These are phyloP conservation scores for Scalopus aquaticus DNA, from an alignment of 2,113 vertebrate species.

Conservation along the genomic window DNA sequence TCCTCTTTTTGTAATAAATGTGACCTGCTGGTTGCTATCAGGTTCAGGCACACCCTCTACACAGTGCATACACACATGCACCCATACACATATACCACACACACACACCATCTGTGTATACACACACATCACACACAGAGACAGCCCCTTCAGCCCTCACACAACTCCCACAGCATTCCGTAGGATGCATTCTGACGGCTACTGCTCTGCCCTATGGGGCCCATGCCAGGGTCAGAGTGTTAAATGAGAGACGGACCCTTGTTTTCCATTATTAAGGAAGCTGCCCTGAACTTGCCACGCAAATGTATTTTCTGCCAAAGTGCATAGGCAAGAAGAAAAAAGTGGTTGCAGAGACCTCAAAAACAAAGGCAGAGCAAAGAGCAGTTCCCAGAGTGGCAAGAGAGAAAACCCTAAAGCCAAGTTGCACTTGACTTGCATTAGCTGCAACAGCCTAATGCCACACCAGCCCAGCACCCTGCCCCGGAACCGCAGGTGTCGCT, in stretches of 20 bases:
- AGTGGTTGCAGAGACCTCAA: neutral
- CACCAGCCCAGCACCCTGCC: neutral
- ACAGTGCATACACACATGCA: rapidly evolving
- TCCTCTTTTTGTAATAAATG: neutral
- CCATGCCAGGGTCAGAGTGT: neutral
- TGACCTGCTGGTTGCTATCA: neutral
- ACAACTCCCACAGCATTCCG: neutral
- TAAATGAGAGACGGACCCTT: neutral
- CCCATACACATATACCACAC: no score
- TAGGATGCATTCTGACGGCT: no score
- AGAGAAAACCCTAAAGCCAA: neutral
- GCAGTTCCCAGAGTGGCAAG: neutral
- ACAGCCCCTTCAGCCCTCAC: neutral
- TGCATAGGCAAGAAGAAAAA: neutral
- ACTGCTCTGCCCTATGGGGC: neutral
- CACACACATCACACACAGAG: no score
- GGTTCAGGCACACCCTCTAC: neutral
- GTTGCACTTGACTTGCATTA: neutral
- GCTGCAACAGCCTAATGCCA: neutral
- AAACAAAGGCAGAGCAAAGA: neutral
- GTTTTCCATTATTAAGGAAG: neutral
- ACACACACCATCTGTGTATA: neutral
- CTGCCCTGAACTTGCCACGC: neutral
- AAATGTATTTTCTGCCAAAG: neutral
- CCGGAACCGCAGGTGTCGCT: neutral